Evolutionary conservation across 2,797 vertebrate genomes (phyloP).

Genomic region (Sparidentex hasta): DNA sequence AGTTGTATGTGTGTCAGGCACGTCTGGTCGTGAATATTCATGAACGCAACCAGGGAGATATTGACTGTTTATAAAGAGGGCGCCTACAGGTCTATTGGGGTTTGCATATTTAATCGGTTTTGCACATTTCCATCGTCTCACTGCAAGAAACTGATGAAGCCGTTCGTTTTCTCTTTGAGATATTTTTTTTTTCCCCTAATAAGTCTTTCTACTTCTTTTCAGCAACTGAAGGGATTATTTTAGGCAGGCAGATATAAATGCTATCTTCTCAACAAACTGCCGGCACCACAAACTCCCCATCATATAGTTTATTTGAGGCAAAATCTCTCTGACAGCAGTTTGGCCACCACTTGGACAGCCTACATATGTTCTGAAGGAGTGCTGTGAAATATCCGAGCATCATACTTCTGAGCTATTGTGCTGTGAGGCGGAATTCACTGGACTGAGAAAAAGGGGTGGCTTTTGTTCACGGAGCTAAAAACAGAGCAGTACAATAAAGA

Average conservation of each 20-base stretch:
- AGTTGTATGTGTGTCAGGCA: conserved; percentile 33
- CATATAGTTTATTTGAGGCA: conserved; percentile 14
- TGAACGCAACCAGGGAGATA: conserved; percentile 57
- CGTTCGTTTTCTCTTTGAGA: conserved; percentile 25
- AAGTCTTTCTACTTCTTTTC: conserved; percentile 22
- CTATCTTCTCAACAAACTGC: conserved; percentile 36
- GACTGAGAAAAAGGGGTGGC: conserved; percentile 55
- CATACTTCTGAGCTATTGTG: conserved; percentile 47
- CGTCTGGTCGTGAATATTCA: conserved; percentile 64
- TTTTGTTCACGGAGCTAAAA: conserved; percentile 77
- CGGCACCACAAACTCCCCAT: conserved; percentile 8
- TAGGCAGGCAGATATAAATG: conserved; percentile 36
- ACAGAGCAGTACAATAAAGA: conserved; percentile 66
- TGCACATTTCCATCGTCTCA: conserved; percentile 56
- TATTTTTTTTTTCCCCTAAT: conserved; percentile 27
- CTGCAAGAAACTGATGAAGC: conserved; percentile 42
- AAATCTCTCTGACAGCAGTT: conserved; percentile 50
- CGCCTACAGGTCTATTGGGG: conserved; percentile 53
- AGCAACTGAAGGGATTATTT: conserved; percentile 22
- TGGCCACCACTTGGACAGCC: conserved; percentile 43
- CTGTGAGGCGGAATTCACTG: conserved; percentile 60
- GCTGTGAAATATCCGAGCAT: conserved; percentile 49
- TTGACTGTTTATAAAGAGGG: conserved; percentile 75
- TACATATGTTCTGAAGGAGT: conserved; percentile 42
- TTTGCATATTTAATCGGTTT: conserved; percentile 68